phyloP scores from a whole-genome alignment of 2,113 vertebrate genomes.

The Brachyistius frenatus region DNA sequence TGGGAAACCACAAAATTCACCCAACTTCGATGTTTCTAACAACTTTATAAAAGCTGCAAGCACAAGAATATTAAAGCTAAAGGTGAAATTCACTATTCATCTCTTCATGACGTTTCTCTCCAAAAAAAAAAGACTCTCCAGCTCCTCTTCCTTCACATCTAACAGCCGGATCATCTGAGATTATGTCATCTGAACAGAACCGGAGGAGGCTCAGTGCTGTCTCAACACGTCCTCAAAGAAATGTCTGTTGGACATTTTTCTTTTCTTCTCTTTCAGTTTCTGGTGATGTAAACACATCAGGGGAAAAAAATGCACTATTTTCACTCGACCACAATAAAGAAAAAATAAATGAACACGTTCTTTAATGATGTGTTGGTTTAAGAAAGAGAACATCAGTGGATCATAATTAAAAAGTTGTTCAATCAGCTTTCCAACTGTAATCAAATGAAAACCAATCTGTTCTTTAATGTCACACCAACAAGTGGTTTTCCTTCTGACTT shows the following conservation, averaged over 20 bases:
- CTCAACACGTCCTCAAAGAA: not conserved
- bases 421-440: not conserved
- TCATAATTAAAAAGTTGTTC: constrained; percentile 14
- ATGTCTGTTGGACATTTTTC: not conserved
- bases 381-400: not conserved
- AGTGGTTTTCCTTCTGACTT: constrained; percentile 10
- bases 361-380: not conserved
- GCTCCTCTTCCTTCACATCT: not conserved
- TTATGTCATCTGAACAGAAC: not conserved
- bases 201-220: too few species aligned
- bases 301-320: not conserved
- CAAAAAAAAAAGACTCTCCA: too few species aligned
- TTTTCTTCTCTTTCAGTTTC: not conserved
- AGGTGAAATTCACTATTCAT: not conserved
- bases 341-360: not conserved
- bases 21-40: not conserved
- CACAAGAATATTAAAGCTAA: constrained; percentile 7
- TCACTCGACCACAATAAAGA: not conserved
- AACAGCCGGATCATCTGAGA: not conserved
- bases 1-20: not conserved
- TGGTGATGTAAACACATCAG: not conserved
- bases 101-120: not conserved
- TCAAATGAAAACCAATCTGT: not conserved
- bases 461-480: constrained; percentile 5
- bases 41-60: constrained; percentile 11